Conservation (phyloP, 2,797 vertebrate genomes). For the Mycteria americana region DNA sequence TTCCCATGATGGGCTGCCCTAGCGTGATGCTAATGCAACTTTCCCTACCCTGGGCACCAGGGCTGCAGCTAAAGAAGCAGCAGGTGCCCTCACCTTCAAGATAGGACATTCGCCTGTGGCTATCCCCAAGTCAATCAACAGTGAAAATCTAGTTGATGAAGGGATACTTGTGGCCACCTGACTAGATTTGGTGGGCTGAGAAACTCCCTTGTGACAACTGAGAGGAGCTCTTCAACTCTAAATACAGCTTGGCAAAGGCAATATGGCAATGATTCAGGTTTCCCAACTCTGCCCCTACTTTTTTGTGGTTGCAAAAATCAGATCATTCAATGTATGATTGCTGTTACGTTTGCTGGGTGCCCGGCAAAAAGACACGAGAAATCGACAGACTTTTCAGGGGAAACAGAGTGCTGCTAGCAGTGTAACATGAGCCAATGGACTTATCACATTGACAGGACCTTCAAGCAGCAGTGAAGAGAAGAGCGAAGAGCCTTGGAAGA, state of each 20-base stretch:
- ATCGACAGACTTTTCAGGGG: background rate
- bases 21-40: background rate
- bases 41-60: background rate
- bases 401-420: background rate
- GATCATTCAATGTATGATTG: background rate
- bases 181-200: background rate
- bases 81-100: slow-evolving; percentile 7
- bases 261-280: background rate
- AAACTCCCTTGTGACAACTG: background rate
- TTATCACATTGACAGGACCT: background rate
- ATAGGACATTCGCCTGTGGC: background rate
- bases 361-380: background rate
- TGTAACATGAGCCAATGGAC: background rate
- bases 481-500: background rate
- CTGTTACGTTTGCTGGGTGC: background rate
- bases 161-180: background rate
- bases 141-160: background rate
- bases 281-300: background rate
- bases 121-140: background rate
- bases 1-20: slow-evolving; percentile 5
- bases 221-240: background rate
- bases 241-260: background rate
- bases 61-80: background rate
- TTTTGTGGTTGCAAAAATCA: background rate
- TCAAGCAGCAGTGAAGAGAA: background rate